Base-by-base conservation (phyloP, 2,113 vertebrate genomes). In the Podiceps cristatus region DNA sequence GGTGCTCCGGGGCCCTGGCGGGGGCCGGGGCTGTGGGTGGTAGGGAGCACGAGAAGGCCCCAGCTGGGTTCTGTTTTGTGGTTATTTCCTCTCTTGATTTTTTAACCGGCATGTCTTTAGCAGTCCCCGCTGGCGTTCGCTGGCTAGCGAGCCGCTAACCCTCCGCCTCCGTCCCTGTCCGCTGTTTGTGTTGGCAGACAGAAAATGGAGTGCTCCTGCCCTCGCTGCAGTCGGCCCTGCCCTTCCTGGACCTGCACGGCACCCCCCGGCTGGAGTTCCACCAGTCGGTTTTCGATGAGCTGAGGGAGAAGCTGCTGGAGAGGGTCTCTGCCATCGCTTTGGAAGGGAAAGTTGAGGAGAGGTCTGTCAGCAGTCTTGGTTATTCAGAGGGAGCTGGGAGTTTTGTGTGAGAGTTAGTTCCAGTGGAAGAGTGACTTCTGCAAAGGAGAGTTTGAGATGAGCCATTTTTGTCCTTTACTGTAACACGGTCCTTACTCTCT, bases 131-230 rank as follows among this genome's bases (percentile, higher is more conserved):
- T 82, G 59, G 4, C 5, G 14, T 29, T 37, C 11, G 31, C 23
- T 25, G 31, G 52, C 6, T 22, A 2, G 18, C 5, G 12, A 20
- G 50, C 44, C 6, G 23, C 20, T 45, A 1, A 60, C 28, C 19
- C 28, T 24, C 7, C 7, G 2, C 2, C 23, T 12, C 25, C 10
- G 9, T 29, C 24, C 25, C 50, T 22, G 20, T 20, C 2, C 33
- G 29, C 29, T 55, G 53, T 59, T 76, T 66, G 69, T 79, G 35
- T 94, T 75, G 63, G 33, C 94, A 99, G 99, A 99, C 98, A 3
- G 99, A 99, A 90, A 99, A 99, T 88, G 99, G 99, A 31, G 99
- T 99, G 96, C 98, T 99, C 63, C 98, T 99, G 97, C 99, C 99
- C 1, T 99, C 99, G 2, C 98, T 99, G 35, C 99, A 99, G 98